phyloP scores from a whole-genome alignment of 2,113 vertebrate genomes.

The Azemiops feae region DNA sequence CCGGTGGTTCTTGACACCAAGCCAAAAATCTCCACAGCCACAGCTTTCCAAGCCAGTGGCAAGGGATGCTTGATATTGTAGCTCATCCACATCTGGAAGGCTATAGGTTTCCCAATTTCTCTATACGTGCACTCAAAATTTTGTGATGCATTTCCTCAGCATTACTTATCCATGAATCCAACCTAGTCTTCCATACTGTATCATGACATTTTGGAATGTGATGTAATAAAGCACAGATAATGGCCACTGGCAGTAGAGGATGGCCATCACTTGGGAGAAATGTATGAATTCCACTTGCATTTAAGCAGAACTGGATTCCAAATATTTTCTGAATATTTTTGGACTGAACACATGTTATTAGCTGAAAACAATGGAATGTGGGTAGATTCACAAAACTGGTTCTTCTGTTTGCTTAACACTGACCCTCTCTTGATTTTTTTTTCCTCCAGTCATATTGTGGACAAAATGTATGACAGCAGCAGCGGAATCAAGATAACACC shows the following conservation, averaged over 20 bases:
- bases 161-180: neutral
- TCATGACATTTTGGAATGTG: neutral
- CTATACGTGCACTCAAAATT: neutral
- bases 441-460: slow-evolving; percentile 80
- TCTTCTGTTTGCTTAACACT: neutral
- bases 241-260: neutral
- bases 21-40: neutral
- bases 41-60: neutral
- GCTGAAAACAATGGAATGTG: neutral
- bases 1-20: neutral
- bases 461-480: slow-evolving; percentile 84
- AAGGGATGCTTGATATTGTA: neutral
- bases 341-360: neutral
- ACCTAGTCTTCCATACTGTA: neutral
- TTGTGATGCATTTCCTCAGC: neutral
- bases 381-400: neutral
- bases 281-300: neutral
- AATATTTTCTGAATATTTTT: neutral
- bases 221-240: neutral
- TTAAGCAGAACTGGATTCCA: neutral
- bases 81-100: neutral
- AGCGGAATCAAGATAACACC: slow-evolving; percentile 81
- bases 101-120: neutral
- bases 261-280: neutral
- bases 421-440: slow-evolving; percentile 2